phyloP scores from a whole-genome alignment of 2,888 invertebrate species.

The Cylindroiulus punctatus region DNA sequence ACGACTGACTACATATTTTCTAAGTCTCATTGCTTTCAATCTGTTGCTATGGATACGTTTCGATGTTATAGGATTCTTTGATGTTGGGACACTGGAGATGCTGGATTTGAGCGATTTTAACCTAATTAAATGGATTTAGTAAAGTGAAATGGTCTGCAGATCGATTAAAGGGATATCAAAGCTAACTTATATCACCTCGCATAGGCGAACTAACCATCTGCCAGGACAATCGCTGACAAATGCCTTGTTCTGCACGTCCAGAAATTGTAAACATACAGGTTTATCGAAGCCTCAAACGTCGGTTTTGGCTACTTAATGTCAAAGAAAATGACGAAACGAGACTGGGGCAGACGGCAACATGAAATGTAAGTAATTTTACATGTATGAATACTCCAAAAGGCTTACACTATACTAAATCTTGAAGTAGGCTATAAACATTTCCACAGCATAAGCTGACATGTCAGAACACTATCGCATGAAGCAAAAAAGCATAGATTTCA shows the following conservation, averaged over 20 bases:
- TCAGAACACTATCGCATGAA: too few species aligned
- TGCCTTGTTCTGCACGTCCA: not conserved
- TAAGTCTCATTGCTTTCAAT: not conserved
- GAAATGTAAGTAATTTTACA: not conserved
- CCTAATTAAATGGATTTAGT: not conserved
- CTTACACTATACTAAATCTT: too few species aligned
- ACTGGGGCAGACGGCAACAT: slow-evolving; percentile 4
- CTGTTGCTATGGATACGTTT: slow-evolving; percentile 24
- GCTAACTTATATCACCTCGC: not conserved
- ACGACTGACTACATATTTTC: not conserved
- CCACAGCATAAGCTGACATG: too few species aligned
- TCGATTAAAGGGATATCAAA: not conserved
- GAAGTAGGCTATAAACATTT: too few species aligned
- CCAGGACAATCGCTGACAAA: not conserved
- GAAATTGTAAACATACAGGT: slow-evolving; percentile 10
- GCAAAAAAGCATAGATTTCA: too few species aligned
- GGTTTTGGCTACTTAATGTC: slow-evolving; percentile 2
- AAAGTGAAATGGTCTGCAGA: not conserved
- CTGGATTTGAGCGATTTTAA: not conserved
- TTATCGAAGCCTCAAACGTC: not conserved
- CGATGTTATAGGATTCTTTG: not conserved
- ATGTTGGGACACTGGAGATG: not conserved
- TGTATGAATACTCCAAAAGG: too few species aligned
- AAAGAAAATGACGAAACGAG: slow-evolving; percentile 39
- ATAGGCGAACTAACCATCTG: not conserved